A percentile compares a stretch with the other conserved stretches of the same genome.
Conservation (phyloP, 2,888 invertebrate species). For the Caenorhabditis virilis region DNA sequence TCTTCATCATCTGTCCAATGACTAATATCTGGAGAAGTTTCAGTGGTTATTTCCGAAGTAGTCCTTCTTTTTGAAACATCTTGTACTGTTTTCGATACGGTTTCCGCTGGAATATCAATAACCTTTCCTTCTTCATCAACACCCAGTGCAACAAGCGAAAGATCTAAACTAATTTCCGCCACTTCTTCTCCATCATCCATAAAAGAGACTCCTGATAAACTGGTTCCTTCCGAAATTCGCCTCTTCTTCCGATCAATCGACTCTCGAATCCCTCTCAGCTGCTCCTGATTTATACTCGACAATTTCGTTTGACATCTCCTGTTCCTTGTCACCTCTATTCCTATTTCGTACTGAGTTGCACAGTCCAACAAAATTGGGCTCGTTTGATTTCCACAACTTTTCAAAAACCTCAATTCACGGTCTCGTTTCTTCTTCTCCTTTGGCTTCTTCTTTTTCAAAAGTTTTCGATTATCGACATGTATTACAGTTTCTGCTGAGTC, state of each 20-base stretch:
- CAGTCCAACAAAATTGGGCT: constrained; percentile 10
- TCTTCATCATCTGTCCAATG: constrained; percentile 9
- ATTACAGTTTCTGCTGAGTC: constrained; percentile 45
- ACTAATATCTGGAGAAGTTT: not conserved
- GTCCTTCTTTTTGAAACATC: not conserved
- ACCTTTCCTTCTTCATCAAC: constrained; percentile 39
- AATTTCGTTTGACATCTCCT: constrained; percentile 45
- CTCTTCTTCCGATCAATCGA: constrained; percentile 16
- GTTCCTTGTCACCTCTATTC: constrained; percentile 22
- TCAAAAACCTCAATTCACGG: constrained; percentile 44
- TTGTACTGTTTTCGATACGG: not conserved
- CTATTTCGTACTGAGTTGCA: constrained; percentile 25
- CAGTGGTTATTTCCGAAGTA: not conserved
- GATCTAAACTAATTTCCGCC: constrained; percentile 30
- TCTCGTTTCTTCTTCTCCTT: constrained; percentile 13
- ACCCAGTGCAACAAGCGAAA: constrained; percentile 26
- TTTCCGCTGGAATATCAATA: constrained; percentile 16
- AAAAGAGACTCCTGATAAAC: constrained; percentile 20
- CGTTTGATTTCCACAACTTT: constrained; percentile 39
- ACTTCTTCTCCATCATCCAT: constrained; percentile 14
- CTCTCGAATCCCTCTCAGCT: constrained; percentile 26
- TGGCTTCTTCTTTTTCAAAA: constrained; percentile 15
- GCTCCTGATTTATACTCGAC: constrained; percentile 37
- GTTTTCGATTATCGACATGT: constrained; percentile 17
- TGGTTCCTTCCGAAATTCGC: constrained; percentile 19